Conservation (phyloP, 2,888 invertebrate genomes). For the Hypomecis atomaria region DNA sequence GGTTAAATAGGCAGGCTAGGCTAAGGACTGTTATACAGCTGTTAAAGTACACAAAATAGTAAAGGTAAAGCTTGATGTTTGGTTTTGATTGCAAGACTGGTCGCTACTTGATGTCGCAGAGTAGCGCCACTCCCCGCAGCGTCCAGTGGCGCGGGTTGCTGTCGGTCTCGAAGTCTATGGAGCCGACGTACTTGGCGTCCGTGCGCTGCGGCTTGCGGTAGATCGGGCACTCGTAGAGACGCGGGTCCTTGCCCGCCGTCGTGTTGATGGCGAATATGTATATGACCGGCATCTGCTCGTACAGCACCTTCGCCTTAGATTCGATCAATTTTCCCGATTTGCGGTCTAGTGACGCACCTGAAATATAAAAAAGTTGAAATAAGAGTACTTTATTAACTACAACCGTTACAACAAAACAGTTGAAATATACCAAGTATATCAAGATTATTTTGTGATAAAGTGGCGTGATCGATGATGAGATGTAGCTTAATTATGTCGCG, state of each 20-base stretch:
- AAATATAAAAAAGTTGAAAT: neutral
- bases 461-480: too few species aligned
- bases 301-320: conserved; percentile 95
- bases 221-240: conserved; percentile 97
- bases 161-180: conserved; percentile 97
- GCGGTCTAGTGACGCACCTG: conserved; percentile 93
- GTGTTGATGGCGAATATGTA: conserved; percentile 98
- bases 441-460: too few species aligned
- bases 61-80: too few species aligned
- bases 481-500: too few species aligned
- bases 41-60: too few species aligned
- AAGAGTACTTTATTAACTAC: too few species aligned
- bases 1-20: too few species aligned
- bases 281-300: conserved; percentile 98
- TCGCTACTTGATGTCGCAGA: conserved; percentile 96
- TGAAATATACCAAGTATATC: too few species aligned
- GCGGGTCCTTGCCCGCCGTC: conserved; percentile 95
- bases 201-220: conserved; percentile 98
- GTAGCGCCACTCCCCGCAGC: conserved; percentile 95
- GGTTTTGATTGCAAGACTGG: neutral
- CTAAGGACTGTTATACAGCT: too few species aligned
- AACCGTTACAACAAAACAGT: too few species aligned
- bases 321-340: conserved; percentile 95
- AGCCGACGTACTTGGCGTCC: conserved; percentile 97
- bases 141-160: conserved; percentile 98